Conservation (phyloP, 2,888 invertebrate species). For the Ormia ochracea region DNA sequence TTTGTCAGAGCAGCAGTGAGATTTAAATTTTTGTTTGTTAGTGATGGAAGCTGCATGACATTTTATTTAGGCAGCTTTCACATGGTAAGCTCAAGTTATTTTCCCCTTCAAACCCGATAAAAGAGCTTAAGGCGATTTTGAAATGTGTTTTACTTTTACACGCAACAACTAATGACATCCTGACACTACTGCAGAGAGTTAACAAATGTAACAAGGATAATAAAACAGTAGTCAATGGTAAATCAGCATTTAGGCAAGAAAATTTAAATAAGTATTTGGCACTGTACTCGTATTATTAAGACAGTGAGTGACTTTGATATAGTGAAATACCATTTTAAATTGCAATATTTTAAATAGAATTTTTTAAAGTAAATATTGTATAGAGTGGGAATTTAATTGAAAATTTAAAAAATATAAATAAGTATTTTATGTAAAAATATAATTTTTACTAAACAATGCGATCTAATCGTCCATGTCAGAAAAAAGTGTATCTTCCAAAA, state of each 20-base stretch:
- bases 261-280: neutral
- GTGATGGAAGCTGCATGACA: constrained; percentile 13
- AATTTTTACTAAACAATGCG: too few species aligned
- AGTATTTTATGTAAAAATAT: too few species aligned
- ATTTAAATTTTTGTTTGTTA: neutral
- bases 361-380: neutral
- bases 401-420: too few species aligned
- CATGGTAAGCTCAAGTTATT: neutral
- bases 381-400: neutral
- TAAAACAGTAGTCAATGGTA: neutral
- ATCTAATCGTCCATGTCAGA: too few species aligned
- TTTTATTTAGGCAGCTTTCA: constrained; percentile 27
- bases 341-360: neutral
- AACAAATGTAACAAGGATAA: constrained; percentile 27
- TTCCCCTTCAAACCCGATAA: constrained; percentile 10
- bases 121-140: constrained; percentile 44
- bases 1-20: neutral
- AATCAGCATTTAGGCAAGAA: neutral
- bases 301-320: neutral
- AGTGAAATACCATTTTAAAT: neutral
- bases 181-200: constrained; percentile 17
- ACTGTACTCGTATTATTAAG: neutral
- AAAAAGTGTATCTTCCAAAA: too few species aligned
- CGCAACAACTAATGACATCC: constrained; percentile 34
- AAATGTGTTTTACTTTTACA: constrained; percentile 25